phyloP scores from a whole-genome alignment of 2,113 vertebrate species.

The Pseudopodoces humilis region DNA sequence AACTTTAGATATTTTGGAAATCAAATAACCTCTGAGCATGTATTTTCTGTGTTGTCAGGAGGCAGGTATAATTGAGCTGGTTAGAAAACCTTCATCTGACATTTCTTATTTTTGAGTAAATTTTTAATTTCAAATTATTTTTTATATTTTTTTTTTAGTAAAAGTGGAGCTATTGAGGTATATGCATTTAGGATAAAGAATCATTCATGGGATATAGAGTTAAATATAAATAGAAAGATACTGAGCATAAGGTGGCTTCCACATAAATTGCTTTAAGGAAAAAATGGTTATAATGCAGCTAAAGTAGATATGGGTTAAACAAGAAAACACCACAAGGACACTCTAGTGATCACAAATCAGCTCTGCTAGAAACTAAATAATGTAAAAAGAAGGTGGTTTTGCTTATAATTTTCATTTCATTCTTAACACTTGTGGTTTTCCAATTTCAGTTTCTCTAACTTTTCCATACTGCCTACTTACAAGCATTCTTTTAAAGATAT shows the following conservation, averaged over 20 bases:
- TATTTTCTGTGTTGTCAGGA: neutral
- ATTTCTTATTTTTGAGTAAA: neutral
- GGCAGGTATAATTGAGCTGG: accelerated
- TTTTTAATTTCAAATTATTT: neutral
- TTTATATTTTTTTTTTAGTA: too few relatives aligned
- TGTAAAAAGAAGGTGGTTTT: neutral
- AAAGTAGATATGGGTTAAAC: neutral
- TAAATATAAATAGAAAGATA: neutral
- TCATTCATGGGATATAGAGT: neutral
- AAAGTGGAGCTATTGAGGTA: neutral
- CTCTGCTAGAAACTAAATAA: neutral
- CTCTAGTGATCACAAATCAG: neutral
- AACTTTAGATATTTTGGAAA: neutral
- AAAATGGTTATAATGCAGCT: neutral
- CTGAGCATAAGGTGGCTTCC: neutral
- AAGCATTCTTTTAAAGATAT: neutral
- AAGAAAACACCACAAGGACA: neutral
- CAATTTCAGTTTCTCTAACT: neutral
- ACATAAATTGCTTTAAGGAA: neutral
- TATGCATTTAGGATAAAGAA: neutral
- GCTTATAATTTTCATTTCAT: neutral
- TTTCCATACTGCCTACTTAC: neutral
- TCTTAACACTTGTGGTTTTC: neutral
- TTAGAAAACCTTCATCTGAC: neutral
- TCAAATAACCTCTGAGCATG: neutral